A percentile compares a stretch with the other conserved stretches of the same genome.
phyloP scores from a whole-genome alignment of 2,888 invertebrate genomes.

The Andrena camellia region DNA sequence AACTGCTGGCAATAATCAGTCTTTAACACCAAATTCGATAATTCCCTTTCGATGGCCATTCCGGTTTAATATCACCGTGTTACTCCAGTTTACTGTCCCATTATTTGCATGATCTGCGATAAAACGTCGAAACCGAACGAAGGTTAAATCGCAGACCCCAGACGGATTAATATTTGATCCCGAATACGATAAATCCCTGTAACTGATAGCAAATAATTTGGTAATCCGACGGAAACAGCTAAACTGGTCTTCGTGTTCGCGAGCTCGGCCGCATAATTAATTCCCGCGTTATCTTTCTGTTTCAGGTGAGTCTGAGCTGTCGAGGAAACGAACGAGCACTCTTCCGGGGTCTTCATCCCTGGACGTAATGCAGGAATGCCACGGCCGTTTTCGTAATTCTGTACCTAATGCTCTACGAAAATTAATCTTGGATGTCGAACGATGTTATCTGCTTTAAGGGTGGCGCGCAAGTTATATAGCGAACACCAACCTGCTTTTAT shows the following conservation, averaged over 20 bases:
- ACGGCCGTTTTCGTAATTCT: too few relatives aligned
- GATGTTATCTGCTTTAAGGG: too few relatives aligned
- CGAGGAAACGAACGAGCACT: conserved; percentile 55
- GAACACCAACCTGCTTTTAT: too few relatives aligned
- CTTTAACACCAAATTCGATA: background rate
- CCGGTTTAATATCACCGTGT: background rate
- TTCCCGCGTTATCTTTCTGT: conserved; percentile 73
- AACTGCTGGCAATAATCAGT: background rate
- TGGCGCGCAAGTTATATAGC: too few relatives aligned
- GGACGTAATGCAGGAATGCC: too few relatives aligned
- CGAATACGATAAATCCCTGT: conserved; percentile 56
- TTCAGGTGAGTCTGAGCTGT: conserved; percentile 72
- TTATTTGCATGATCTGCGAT: conserved; percentile 37
- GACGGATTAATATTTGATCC: conserved; percentile 54
- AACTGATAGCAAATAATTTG: conserved; percentile 73
- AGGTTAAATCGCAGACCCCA: conserved; percentile 29
- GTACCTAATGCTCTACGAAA: too few relatives aligned
- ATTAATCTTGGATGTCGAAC: too few relatives aligned
- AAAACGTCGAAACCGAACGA: conserved; percentile 38
- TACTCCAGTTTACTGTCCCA: conserved; percentile 1
- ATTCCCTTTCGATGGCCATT: background rate
- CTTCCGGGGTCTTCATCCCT: conserved; percentile 25
- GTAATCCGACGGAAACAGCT: conserved; percentile 69
- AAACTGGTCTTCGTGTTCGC: conserved; percentile 1
- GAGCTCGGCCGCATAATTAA: conserved; percentile 66